These are phyloP conservation scores for Leguminivora glycinivorella DNA, from an alignment of 1,140 invertebrate species.

Conservation along the genomic window DNA sequence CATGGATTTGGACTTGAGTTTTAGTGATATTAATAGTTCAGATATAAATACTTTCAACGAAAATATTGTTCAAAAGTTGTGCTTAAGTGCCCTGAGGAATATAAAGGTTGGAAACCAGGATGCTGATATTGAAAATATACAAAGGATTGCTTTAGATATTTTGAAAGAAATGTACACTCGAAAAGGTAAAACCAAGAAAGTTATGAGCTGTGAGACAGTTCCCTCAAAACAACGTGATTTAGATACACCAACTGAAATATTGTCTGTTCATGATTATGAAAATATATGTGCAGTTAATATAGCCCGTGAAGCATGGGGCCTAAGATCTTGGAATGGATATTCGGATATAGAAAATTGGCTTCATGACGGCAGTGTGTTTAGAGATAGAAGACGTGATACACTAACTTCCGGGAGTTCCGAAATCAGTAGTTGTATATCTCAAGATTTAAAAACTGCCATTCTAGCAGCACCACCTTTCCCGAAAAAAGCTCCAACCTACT, in stretches of 20 bases:
- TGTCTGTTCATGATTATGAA: conserved; percentile 84
- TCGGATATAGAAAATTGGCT: conserved; percentile 83
- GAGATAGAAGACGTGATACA: conserved; percentile 80
- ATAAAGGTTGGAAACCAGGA: conserved; percentile 78
- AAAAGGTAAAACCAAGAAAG: conserved; percentile 69
- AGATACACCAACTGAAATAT: conserved; percentile 81
- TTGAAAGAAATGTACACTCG: conserved; percentile 77
- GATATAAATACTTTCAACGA: conserved; percentile 79
- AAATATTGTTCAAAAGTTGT: conserved; percentile 78
- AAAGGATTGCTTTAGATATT: conserved; percentile 77
- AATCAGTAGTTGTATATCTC: conserved; percentile 72
- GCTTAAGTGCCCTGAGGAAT: conserved; percentile 76
- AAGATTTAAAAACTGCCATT: conserved; percentile 70
- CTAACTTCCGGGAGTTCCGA: conserved; percentile 79
- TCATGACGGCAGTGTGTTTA: conserved; percentile 82
- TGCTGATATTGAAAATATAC: conserved; percentile 77
- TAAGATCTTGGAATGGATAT: conserved; percentile 84
- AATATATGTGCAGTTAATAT: conserved; percentile 84
- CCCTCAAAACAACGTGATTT: conserved; percentile 66
- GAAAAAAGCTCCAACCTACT: conserved; percentile 68
- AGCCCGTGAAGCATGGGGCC: conserved; percentile 83
- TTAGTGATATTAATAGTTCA: conserved; percentile 78
- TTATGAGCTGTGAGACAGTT: conserved; percentile 47
- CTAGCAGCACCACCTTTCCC: conserved; percentile 69
- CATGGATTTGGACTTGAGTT: conserved; percentile 77